Evolutionary conservation across 2,797 vertebrate genomes (phyloP).

Genomic region (Neosalanx taihuensis): DNA sequence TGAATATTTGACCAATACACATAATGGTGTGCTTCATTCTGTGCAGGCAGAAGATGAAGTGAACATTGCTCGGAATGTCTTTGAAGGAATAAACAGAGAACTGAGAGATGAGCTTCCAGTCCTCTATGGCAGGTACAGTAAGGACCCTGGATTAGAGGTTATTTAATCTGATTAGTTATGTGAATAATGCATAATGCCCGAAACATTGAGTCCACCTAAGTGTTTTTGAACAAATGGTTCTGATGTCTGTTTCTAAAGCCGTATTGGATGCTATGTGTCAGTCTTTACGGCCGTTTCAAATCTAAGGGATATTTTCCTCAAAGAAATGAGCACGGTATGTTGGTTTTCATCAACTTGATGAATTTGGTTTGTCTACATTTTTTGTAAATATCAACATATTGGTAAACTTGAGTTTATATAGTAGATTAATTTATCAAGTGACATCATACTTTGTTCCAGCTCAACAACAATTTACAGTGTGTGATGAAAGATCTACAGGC

Average conservation of each 20-base stretch:
- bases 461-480: slow-evolving; percentile 83
- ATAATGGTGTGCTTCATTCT: slow-evolving; percentile 4
- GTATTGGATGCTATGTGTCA: slow-evolving; percentile 86
- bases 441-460: slow-evolving; percentile 60
- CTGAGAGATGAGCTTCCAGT: slow-evolving; percentile 85
- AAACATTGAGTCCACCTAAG: not conserved
- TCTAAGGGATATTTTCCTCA: slow-evolving; percentile 86
- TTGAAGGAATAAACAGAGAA: slow-evolving; percentile 86
- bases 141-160: slow-evolving; percentile 22
- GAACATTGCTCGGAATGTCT: slow-evolving; percentile 78
- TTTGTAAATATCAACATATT: slow-evolving; percentile 1
- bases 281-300: slow-evolving; percentile 90
- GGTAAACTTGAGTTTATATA: too few species aligned
- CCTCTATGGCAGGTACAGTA: slow-evolving; percentile 77
- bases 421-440: too few species aligned
- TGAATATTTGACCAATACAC: not conserved
- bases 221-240: not conserved
- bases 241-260: slow-evolving; percentile 63
- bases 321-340: slow-evolving; percentile 87
- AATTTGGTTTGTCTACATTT: not conserved
- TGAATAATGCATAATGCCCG: not conserved
- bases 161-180: not conserved
- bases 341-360: not conserved
- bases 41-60: slow-evolving; percentile 87
- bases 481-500: slow-evolving; percentile 88